A percentile compares a stretch with the other conserved stretches of the same genome.
Evolutionary conservation across 2,113 vertebrate genomes (phyloP).

Genomic region (Agelaius tricolor): DNA sequence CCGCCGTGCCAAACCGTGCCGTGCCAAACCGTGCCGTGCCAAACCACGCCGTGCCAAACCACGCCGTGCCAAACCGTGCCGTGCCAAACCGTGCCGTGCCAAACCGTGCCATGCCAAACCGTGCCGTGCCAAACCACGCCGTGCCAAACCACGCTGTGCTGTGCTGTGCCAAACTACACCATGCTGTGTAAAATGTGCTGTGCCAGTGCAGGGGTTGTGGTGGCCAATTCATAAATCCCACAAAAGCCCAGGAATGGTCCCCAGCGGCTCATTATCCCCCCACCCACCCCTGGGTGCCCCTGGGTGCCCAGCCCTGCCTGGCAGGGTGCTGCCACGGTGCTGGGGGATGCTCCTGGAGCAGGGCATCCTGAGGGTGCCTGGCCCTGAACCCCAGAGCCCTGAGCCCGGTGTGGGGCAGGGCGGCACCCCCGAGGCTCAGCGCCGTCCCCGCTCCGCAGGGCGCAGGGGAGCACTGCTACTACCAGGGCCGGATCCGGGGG

Average conservation of each 20-base stretch:
- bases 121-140: background rate
- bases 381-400: background rate
- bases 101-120: rapidly evolving
- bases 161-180: background rate
- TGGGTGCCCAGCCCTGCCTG: background rate
- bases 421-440: background rate
- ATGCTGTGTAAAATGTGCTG: background rate
- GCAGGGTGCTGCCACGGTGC: background rate
- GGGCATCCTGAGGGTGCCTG: background rate
- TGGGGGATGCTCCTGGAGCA: rapidly evolving
- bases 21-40: background rate
- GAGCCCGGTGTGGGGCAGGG: background rate
- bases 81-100: background rate
- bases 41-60: no score
- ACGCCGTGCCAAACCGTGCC: no score
- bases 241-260: no score
- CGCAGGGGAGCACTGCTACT: constrained; percentile 91
- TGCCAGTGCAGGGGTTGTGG: background rate
- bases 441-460: constrained; percentile 70
- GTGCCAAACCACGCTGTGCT: no score
- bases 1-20: rapidly evolving
- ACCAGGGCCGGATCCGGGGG: constrained; percentile 88
- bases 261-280: background rate
- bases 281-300: background rate
- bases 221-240: no score